Percentiles rank a stretch among this genome's conserved stretches.
Conservation (phyloP, 2,888 invertebrate species). For the Ophion costatus region DNA sequence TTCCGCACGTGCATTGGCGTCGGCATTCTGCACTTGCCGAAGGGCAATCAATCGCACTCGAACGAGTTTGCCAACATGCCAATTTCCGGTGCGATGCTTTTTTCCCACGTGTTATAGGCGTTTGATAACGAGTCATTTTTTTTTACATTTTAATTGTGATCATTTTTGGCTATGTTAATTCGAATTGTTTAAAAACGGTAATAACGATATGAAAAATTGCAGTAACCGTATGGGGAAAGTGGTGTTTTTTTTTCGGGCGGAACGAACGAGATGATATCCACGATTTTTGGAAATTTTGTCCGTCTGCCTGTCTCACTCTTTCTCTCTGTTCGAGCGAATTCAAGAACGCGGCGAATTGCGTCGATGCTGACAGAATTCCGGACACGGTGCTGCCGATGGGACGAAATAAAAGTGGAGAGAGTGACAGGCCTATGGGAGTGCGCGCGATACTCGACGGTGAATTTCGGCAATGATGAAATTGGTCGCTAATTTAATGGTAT, state of each 20-base stretch:
- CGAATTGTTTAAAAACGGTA: no score
- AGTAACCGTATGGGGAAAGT: background rate
- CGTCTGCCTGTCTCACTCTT: no score
- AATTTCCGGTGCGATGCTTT: background rate
- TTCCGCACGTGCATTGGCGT: constrained; percentile 73
- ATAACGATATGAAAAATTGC: no score
- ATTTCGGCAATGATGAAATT: constrained; percentile 70
- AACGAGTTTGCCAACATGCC: background rate
- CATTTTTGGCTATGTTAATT: no score
- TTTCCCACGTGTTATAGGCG: background rate
- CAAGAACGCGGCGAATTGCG: background rate
- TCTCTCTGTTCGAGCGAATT: no score
- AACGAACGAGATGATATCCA: background rate
- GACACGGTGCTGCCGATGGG: background rate
- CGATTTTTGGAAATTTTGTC: background rate
- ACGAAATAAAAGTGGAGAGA: constrained; percentile 35
- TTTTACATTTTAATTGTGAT: no score
- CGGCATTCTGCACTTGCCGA: constrained; percentile 66
- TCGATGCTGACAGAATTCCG: background rate
- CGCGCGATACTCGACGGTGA: constrained; percentile 12
- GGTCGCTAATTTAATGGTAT: constrained; percentile 76
- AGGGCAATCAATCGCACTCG: background rate
- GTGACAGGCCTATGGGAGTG: constrained; percentile 29
- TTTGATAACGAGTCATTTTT: no score
- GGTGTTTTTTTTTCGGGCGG: background rate